phyloP scores from a whole-genome alignment of 2,797 vertebrate genomes.

The Ctenopoma multispine region DNA sequence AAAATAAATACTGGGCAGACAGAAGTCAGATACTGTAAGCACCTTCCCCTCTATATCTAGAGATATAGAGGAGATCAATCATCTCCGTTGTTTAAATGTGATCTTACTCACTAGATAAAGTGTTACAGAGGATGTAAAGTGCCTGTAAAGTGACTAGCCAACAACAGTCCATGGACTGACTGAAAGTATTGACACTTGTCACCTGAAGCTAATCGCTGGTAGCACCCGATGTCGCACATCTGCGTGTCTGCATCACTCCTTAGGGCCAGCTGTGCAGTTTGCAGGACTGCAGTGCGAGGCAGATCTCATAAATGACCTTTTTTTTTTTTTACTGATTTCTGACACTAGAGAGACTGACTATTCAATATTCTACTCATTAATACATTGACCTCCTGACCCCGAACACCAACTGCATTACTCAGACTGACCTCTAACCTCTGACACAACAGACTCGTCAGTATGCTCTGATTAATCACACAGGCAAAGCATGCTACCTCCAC shows the following conservation, averaged over 20 bases:
- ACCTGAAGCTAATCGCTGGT: neutral
- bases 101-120: neutral
- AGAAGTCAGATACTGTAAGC: slow-evolving; percentile 3
- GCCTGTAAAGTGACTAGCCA: slow-evolving; percentile 2
- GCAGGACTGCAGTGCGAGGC: neutral
- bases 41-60: neutral
- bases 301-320: neutral
- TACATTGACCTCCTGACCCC: slow-evolving; percentile 39
- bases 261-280: neutral
- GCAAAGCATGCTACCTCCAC: too few species aligned
- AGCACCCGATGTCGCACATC: slow-evolving; percentile 23
- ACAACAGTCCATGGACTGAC: neutral
- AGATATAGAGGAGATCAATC: neutral
- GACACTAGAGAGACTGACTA: slow-evolving; percentile 11
- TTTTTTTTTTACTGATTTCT: neutral
- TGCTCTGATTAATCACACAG: slow-evolving; percentile 7
- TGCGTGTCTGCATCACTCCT: slow-evolving; percentile 18
- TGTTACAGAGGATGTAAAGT: neutral
- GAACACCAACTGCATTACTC: slow-evolving; percentile 22
- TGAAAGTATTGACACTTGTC: slow-evolving; percentile 5
- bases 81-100: neutral
- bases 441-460: slow-evolving; percentile 15
- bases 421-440: slow-evolving; percentile 45
- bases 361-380: slow-evolving; percentile 20
- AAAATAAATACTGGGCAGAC: slow-evolving; percentile 23